Evolutionary conservation across 2,888 invertebrate species (phyloP), one percentile per base, ranked within the genome.

Genomic region (Folsomia candida): DNA sequence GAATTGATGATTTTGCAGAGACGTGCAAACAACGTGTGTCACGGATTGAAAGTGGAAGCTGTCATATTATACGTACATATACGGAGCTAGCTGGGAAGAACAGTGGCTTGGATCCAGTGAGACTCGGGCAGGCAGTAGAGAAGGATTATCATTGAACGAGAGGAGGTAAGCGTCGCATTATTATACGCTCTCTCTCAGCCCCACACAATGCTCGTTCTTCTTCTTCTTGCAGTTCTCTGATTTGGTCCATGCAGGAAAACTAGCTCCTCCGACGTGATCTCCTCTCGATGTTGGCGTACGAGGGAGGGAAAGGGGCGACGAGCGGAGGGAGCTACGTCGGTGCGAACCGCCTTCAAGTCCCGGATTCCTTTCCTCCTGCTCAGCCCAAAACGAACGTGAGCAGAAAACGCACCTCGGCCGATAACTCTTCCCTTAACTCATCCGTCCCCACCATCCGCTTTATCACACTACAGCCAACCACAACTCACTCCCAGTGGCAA

Each of bases 311-410:
- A 66, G 25, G 65, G 70, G 70, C 70, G 72, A 73, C 72, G 68
- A 76, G 76, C 72, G 71, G 72, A 73, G 76, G 76, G 75, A 74
- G 65, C 75, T 71, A 72, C 71, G 74, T 68, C 77, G 70, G 76
- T 76, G 76, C 6, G 74, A 74, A 75, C 73, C 78, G 78, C 78
- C 78, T 74, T 67, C 70, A 72, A 76, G 64, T 76, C 76, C 73
- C 76, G 72, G 57, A 72, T 70, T 74, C 67, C 69, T 69, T 61
- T 65, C 58, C 69, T 69, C 59, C 67, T 57, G 67, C 51, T 27
- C 54, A 57, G 28, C 54, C 65, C 65, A 54, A 65, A 26, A 3
- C 64, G 37, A 68, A 60, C 67, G 20, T 22, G 57, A n/a, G 24
- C 4, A 57, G 57, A 18, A 24, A 57, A 66, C 66, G 66, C 67